Evolutionary conservation across 2,797 vertebrate species (phyloP), one percentile per base, ranked within the genome.

Genomic region (Eremophila alpestris): DNA sequence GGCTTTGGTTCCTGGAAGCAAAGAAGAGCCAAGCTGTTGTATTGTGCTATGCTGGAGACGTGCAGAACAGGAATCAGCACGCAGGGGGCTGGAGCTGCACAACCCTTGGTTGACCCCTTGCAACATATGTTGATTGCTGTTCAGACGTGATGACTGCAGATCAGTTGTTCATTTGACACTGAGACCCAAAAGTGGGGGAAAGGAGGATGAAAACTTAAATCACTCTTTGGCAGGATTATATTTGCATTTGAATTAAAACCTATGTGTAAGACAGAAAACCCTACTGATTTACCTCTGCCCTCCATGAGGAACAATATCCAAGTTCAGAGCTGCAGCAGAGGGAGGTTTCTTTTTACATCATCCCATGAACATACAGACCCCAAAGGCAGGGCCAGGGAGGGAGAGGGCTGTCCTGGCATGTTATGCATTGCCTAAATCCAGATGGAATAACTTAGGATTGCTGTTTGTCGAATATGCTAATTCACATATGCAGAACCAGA

Each of bases 311-410:
- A 65, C 24, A 65, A 11, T 73, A 91, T 83, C 56, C 64, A 84
- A 82, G 36, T 62, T 71, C 8, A 2, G 58, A 91, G 48, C 62
- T 78, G 65, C 69, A 95, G 43, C 40, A 63, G 68, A 80, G 79
- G 89, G 83, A 93, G 73, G 29, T 81, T 91, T 92, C 84, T 96
- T 77, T 83, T 89, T 93, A 85, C 75, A 49, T 93, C 87, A 92
- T 87, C 48, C 46, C 3, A 1, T 87, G 83, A 89, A 83, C n/a
- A 63, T 69, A 55, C 52, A 83, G 69, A 83, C 48, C 65, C 77
- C 77, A 89, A 95, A 92, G 79, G 58, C 76, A 73, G 65, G 58
- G 55, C 77, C 65, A 64, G n/a, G 76, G 36, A 86, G 41, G 74
- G 64, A 46, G 36, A 81, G 62, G n/a, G 36, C 79, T 93, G 75